Evolutionary conservation across 1,140 invertebrate species (phyloP).

Genomic region (Drosophila varians): DNA sequence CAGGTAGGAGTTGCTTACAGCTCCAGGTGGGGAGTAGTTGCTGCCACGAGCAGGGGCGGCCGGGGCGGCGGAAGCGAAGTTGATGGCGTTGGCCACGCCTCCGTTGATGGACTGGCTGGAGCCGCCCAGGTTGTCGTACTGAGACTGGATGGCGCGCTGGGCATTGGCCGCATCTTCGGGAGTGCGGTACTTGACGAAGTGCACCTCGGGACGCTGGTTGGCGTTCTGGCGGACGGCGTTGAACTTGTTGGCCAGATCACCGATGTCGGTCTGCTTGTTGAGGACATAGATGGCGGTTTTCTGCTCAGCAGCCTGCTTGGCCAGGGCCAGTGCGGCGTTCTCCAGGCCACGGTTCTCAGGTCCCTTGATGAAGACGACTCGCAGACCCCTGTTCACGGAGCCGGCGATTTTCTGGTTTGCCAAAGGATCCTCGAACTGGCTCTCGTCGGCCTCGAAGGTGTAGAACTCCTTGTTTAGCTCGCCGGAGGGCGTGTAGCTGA

Average conservation of each 20-base stretch:
- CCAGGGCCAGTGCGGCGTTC: conserved; percentile 72
- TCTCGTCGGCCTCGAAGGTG: conserved; percentile 68
- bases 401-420: conserved; percentile 51
- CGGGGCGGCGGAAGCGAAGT: conserved; percentile 69
- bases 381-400: conserved; percentile 62
- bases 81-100: conserved; percentile 70
- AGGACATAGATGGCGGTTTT: conserved; percentile 73
- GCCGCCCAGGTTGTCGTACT: conserved; percentile 76
- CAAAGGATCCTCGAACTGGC: conserved; percentile 62
- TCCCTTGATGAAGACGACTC: conserved; percentile 80
- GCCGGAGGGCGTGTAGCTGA: conserved; percentile 38
- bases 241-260: conserved; percentile 57
- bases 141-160: conserved; percentile 67
- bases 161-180: conserved; percentile 74
- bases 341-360: conserved; percentile 75
- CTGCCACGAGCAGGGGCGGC: conserved; percentile 29
- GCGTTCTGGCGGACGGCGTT: conserved; percentile 57
- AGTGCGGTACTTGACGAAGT: conserved; percentile 80
- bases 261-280: conserved; percentile 67
- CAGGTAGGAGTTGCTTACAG: conserved; percentile 63
- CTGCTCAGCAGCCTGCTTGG: conserved; percentile 74
- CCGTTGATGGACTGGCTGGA: conserved; percentile 55
- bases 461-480: conserved; percentile 77
- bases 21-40: conserved; percentile 37
- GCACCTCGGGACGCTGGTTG: conserved; percentile 70